Evolutionary conservation across 2,113 vertebrate genomes (phyloP), one percentile per base, ranked within the genome.

Genomic region (Oncorhynchus mykiss): DNA sequence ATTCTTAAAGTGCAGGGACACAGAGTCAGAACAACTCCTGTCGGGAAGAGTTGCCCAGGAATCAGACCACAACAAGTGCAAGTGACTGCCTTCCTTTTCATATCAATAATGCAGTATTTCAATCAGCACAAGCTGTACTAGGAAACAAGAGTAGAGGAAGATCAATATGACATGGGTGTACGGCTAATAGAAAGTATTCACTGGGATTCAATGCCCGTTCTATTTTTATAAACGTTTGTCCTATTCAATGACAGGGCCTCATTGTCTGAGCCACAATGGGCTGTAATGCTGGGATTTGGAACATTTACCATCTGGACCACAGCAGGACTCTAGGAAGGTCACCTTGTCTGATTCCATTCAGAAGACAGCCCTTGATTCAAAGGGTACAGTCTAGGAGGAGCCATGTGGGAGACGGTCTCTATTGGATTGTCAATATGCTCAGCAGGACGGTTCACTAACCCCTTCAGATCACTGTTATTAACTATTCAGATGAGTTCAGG

Each of bases 301-400:
- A 0, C 71, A 80, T 76, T 76, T 76, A 86, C 86, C 86, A 89
- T 86, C 85, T 86, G 86, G 76, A 18, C 5, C 76, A 76, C 80
- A 70, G 80, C 79, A 73, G 69, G 81, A 80, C 70, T 29, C 75
- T 57, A 18, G 8, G 24, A 14, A 76, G 87, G 89, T 90, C 88
- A 88, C 85, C 85, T 87, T 83, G 87, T 85, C 78, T 72, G 13
- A 5, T n/a, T 11, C 72, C 49, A 4, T 74, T 59, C 5, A 68
- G n/a, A 34, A 64, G 74, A 69, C 3, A 49, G 31, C 18, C 31
- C 31, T 51, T 74, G 57, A 77, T 70, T 81, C 62, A 70, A 73
- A 25, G 31, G 29, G 25, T 22, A 54, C 51, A 18, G 51, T 54
- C 51, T 18, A 18, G 3, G 51, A 54, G 16, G 16, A 54, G 51